These are phyloP conservation scores for Neoaliturus tenellus DNA, from an alignment of 2,888 invertebrate genomes.

Conservation along the genomic window DNA sequence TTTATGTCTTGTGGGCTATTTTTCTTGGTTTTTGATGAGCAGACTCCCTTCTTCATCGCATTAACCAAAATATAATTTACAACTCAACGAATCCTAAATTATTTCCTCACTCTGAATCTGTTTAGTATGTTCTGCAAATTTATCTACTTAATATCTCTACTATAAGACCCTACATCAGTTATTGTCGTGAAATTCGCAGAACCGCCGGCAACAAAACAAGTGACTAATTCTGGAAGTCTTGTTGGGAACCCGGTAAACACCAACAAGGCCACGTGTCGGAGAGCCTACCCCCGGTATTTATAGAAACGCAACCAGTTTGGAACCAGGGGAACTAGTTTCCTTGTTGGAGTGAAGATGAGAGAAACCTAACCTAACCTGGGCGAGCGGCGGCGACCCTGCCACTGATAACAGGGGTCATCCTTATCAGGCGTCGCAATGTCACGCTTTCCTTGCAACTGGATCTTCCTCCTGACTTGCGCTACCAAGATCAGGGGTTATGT, in stretches of 20 bases:
- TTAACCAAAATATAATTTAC: no score
- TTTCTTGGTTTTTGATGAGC: no score
- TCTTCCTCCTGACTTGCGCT: neutral
- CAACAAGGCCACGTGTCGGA: neutral
- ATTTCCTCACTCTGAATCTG: no score
- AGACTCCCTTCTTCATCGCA: no score
- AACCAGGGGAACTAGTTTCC: slow-evolving; percentile 32
- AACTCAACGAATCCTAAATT: no score
- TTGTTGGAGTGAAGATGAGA: slow-evolving; percentile 20
- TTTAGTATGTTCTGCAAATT: no score
- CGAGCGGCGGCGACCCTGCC: neutral
- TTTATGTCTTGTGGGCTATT: no score
- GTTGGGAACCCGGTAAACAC: neutral
- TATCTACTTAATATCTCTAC: no score
- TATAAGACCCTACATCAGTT: neutral
- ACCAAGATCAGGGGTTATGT: no score
- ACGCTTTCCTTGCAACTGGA: slow-evolving; percentile 3
- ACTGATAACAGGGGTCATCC: neutral
- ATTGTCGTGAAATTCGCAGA: neutral
- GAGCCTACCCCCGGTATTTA: slow-evolving; percentile 4
- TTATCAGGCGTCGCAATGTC: slow-evolving; percentile 1
- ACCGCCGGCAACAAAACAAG: neutral
- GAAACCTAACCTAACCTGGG: slow-evolving; percentile 22
- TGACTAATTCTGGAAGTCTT: neutral
- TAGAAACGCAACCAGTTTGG: slow-evolving; percentile 32